These are phyloP conservation scores for Opisthocomus hoazin DNA, from an alignment of 2,113 vertebrate species.

Conservation along the genomic window DNA sequence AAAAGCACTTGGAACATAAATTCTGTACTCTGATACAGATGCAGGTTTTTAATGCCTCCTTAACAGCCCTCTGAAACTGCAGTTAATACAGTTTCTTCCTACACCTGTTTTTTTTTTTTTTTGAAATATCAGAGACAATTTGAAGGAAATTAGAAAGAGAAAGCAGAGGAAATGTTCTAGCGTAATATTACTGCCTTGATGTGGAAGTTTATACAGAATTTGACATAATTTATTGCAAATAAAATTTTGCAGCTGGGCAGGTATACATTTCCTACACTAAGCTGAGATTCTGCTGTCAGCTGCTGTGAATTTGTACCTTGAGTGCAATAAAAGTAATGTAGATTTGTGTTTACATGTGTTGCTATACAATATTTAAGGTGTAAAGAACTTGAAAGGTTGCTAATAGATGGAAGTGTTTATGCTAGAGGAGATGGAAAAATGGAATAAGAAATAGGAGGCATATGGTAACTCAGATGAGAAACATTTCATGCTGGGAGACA, in stretches of 20 bases:
- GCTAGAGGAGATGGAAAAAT: conserved; percentile 7
- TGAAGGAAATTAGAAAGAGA: not conserved
- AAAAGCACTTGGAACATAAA: not conserved
- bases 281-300: not conserved
- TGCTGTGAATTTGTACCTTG: conserved; percentile 2
- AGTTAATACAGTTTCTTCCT: not conserved
- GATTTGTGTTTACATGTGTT: not conserved
- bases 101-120: not conserved
- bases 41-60: not conserved
- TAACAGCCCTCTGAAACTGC: not conserved
- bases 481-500: not conserved
- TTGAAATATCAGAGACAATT: not conserved
- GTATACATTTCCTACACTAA: not conserved
- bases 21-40: not conserved
- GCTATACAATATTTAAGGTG: conserved; percentile 33
- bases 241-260: not conserved
- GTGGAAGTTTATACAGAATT: not conserved
- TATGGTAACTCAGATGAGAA: conserved; percentile 45
- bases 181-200: not conserved
- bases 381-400: conserved; percentile 24
- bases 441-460: conserved; percentile 16
- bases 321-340: conserved; percentile 16
- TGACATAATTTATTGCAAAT: not conserved
- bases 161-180: not conserved
- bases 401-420: conserved; percentile 36